These are phyloP conservation scores for Sinocyclocheilus anshuiensis DNA, from an alignment of 2,113 vertebrate species.

Conservation along the genomic window DNA sequence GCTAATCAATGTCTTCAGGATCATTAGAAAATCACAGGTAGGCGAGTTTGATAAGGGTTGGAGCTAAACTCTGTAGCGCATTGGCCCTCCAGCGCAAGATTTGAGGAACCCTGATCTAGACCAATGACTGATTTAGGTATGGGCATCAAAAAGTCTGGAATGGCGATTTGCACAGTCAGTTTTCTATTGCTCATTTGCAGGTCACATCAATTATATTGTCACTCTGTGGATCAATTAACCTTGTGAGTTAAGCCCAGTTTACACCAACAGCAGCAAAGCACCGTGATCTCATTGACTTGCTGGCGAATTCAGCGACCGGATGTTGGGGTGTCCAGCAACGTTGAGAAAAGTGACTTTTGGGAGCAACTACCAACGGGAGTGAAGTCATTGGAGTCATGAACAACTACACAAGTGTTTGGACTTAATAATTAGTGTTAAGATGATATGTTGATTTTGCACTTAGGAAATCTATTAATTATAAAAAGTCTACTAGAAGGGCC, in stretches of 20 bases:
- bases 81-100: no score
- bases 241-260: background rate
- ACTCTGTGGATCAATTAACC: background rate
- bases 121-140: background rate
- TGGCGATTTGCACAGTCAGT: background rate
- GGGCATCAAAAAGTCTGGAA: no score
- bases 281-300: background rate
- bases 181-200: background rate
- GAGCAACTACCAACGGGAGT: background rate
- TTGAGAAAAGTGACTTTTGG: background rate
- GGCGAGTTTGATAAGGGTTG: no score
- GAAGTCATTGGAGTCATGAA: background rate
- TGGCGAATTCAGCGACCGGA: background rate
- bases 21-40: no score
- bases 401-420: background rate
- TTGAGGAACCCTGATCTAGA: no score
- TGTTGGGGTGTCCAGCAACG: background rate
- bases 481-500: no score
- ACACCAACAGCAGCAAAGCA: background rate
- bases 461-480: no score
- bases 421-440: background rate
- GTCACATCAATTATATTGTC: background rate
- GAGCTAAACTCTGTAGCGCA: no score
- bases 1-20: no score
- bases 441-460: no score